Conservation (phyloP, 2,888 invertebrate genomes). For the Tenthredo mesomela region DNA sequence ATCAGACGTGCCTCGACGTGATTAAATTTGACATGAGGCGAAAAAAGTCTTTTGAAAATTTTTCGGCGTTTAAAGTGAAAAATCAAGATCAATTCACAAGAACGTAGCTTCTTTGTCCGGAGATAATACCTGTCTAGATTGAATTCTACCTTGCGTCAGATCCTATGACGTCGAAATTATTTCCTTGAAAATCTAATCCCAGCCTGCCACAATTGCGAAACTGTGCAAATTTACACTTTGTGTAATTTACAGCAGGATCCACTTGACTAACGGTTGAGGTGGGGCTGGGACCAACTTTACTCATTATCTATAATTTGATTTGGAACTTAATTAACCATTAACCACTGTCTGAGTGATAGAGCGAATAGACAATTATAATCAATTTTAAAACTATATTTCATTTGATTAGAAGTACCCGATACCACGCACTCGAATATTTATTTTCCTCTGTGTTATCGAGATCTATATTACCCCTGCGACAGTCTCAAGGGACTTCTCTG, state of each 20-base stretch:
- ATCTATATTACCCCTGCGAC: background rate
- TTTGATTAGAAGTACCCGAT: background rate
- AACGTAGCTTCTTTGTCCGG: conserved; percentile 28
- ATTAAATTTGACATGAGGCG: conserved; percentile 39
- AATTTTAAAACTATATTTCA: conserved; percentile 41
- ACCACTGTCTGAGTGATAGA: conserved; percentile 64
- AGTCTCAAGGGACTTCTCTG: background rate
- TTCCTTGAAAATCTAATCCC: conserved; percentile 46
- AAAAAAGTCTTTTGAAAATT: conserved; percentile 24
- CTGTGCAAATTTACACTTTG: conserved; percentile 61
- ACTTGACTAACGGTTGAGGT: conserved; percentile 61
- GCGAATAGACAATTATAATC: conserved; percentile 48
- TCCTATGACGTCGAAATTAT: conserved; percentile 39
- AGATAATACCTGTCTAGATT: conserved; percentile 43
- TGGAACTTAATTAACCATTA: conserved; percentile 74
- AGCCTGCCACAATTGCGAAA: conserved; percentile 47
- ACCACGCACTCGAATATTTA: background rate
- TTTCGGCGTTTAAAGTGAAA: conserved; percentile 37
- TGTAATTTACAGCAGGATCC: conserved; percentile 67
- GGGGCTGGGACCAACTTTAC: conserved; percentile 71
- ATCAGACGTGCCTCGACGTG: conserved; percentile 35
- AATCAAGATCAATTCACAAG: conserved; percentile 29
- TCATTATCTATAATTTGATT: conserved; percentile 75
- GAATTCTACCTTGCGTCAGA: conserved; percentile 30
- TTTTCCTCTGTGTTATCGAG: background rate